These are phyloP conservation scores for Calidris pugnax DNA, from an alignment of 2,113 vertebrate genomes.

Conservation along the genomic window DNA sequence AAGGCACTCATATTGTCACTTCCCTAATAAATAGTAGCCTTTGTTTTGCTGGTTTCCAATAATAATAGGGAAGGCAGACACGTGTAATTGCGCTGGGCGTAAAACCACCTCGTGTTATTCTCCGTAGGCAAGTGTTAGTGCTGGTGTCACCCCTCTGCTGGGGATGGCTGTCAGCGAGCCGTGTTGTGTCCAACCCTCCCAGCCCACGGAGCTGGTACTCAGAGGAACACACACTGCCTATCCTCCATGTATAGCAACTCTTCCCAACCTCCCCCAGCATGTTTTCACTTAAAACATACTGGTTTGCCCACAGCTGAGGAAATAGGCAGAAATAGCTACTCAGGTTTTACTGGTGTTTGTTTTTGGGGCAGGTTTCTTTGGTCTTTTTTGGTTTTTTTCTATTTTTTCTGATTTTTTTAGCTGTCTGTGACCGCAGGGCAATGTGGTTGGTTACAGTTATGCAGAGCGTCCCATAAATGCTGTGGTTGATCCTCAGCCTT, in stretches of 20 bases:
- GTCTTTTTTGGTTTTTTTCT: accelerated
- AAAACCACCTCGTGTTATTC: not conserved
- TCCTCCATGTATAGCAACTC: not conserved
- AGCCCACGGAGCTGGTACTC: not conserved
- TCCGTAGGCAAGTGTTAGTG: not conserved
- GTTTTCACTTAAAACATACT: not conserved
- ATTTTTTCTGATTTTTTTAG: too few species aligned
- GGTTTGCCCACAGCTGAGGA: not conserved
- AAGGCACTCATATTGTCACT: not conserved
- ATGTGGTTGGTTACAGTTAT: not conserved
- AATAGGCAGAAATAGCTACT: not conserved
- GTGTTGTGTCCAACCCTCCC: not conserved
- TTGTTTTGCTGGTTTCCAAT: not conserved
- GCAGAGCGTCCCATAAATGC: not conserved
- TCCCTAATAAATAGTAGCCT: not conserved
- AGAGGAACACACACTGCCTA: not conserved
- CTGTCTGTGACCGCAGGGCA: accelerated
- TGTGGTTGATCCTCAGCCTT: not conserved
- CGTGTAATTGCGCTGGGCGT: not conserved
- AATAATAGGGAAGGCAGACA: not conserved
- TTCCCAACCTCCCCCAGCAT: not conserved
- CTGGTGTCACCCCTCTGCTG: not conserved
- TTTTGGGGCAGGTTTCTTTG: not conserved
- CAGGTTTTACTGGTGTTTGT: not conserved
- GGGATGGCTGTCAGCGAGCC: not conserved